Conservation (phyloP, 2,113 vertebrate genomes). For the Melospiza melodia region DNA sequence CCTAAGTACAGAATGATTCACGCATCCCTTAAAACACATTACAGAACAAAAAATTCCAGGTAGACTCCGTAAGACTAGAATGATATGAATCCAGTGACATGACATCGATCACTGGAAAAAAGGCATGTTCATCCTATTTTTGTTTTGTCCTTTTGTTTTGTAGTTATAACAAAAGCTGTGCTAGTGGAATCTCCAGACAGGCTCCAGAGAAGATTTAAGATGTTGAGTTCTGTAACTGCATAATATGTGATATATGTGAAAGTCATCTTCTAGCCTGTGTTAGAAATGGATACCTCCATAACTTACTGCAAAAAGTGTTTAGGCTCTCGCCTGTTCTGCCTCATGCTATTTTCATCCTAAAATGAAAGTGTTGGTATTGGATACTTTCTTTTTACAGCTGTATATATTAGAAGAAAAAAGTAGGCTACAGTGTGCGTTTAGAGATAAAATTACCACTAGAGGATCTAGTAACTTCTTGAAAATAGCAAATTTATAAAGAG, state of each 20-base stretch:
- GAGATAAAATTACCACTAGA: slow-evolving; percentile 1
- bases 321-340: not conserved
- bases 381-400: slow-evolving; percentile 7
- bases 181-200: not conserved
- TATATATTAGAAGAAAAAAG: not conserved
- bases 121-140: not conserved
- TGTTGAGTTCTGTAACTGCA: not conserved
- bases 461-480: not conserved
- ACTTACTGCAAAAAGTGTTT: not conserved
- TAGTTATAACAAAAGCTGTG: not conserved
- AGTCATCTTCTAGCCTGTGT: not conserved
- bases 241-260: not conserved
- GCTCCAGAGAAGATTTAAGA: not conserved
- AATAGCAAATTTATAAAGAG: not conserved
- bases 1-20: not conserved
- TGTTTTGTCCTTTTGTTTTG: not conserved
- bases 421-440: not conserved
- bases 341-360: not conserved
- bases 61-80: not conserved
- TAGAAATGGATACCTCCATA: not conserved
- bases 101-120: not conserved
- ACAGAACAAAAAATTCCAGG: not conserved
- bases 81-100: not conserved
- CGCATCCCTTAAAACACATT: not conserved
- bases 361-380: not conserved